Base-by-base conservation (phyloP, 2,113 vertebrate genomes). In the Hydrochoerus hydrochaeris region DNA sequence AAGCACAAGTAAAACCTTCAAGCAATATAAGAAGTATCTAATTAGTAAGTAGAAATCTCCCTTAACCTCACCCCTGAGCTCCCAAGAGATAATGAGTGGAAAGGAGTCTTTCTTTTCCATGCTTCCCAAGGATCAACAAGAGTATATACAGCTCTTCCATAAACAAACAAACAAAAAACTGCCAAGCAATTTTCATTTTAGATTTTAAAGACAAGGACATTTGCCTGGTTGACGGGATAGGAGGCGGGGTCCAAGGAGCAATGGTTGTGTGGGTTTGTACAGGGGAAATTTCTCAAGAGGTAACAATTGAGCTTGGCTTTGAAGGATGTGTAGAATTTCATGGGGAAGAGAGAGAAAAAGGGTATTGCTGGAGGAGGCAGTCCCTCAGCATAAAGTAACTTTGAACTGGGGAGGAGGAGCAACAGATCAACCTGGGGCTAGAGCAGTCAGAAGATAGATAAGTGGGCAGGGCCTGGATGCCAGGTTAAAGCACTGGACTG, bases 1-100 rank as follows among this genome's bases (percentile, higher is more conserved):
- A 92, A 78, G 22, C 28, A 87, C 63, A 84, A n/a, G 54, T 77
- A 81, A 96, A 85, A 85, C 85, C 82, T 96, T 95, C 65, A 91
- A 35, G 52, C 4, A 85, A 14, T 81, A 46, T 17, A 90, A 93
- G 60, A 93, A 96, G 41, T 83, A 89, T 6, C 28, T 86, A 97
- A 41, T 88, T 78, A 89, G 49, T 84, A 87, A 88, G 49, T 57
- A 22, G 63, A 81, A 77, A 85, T 87, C 80, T 92, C 44, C 57
- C 57, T 35, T 80, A n/a, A 77, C 16, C 28, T 52, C n/a, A 63
- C 2, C 3, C 44, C 26, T 58, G 35, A 9, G 4, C 22, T 52
- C 85, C 9, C 63, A 22, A 17, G 85, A 92, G 67, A 30, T 20
- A 78, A 60, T 7, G 60, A 88, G 71, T 0, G 3, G 49, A 80